phyloP scores from a whole-genome alignment of 2,888 invertebrate species.

The Microctonus brassicae region DNA sequence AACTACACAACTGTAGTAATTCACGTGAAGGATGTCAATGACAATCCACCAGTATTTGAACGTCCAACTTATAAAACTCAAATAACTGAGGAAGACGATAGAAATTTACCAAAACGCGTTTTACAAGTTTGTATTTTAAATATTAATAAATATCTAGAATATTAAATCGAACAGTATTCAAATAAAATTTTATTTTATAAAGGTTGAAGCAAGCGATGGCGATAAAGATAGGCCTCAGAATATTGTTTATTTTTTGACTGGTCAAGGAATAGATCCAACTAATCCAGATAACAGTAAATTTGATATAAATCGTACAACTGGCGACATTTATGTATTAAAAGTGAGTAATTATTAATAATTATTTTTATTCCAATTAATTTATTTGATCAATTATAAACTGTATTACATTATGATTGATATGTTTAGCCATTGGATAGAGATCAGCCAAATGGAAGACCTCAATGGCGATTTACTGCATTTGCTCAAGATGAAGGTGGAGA shows the following conservation, averaged over 20 bases:
- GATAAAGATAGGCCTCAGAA: conserved; percentile 95
- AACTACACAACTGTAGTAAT: conserved; percentile 97
- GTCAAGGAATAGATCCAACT: conserved; percentile 95
- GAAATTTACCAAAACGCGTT: conserved; percentile 93
- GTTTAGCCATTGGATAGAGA: conserved; percentile 94
- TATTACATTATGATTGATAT: conserved; percentile 35
- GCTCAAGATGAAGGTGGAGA: conserved; percentile 97
- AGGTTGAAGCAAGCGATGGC: conserved; percentile 97
- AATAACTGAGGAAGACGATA: conserved; percentile 96
- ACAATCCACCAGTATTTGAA: conserved; percentile 97
- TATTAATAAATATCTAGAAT: background rate
- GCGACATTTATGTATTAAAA: conserved; percentile 95
- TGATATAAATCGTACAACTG: conserved; percentile 94
- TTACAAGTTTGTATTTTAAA: conserved; percentile 76
- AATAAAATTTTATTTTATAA: conserved; percentile 47
- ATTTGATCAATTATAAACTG: background rate
- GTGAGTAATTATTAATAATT: conserved; percentile 69
- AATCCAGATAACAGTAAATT: conserved; percentile 96
- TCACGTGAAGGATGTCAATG: conserved; percentile 97
- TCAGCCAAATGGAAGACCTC: conserved; percentile 95
- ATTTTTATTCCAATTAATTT: too few species aligned
- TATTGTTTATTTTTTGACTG: conserved; percentile 95
- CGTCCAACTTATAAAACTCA: conserved; percentile 94
- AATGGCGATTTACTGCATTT: conserved; percentile 96
- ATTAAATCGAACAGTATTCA: background rate